Evolutionary conservation across 2,888 invertebrate genomes (phyloP), one percentile per base, ranked within the genome.

Genomic region (Ormyrus thymus): DNA sequence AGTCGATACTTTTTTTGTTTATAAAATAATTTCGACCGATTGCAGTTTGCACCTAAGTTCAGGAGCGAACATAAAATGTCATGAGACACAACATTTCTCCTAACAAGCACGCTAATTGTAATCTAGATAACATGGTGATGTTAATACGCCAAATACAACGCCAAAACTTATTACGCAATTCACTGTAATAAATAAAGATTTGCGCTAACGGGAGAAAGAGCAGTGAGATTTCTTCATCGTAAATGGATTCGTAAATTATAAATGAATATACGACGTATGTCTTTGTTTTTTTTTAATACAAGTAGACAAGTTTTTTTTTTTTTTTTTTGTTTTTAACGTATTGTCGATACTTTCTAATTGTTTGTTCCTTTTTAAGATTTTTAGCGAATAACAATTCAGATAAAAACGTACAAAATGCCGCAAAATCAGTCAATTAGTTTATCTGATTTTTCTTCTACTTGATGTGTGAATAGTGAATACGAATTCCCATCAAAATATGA

Each of bases 1-100:
- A 72, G 70, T 76, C 71, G 79, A 79, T 53, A 62, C 68, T 61
- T 45, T 53, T 51, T 51, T 58, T 74, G 56, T 13, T 65, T 65
- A 59, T 71, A 68, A 76, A 80, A 69, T 69, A 79, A 58, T 56
- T 69, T 76, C 76, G 79, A 79, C 72, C 68, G 56, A 13, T 51
- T 55, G 9, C 7, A 71, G 29, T 79, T 79, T 79, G 66, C 79
- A 76, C 61, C 72, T 69, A 76, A 76, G 66, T 75, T 75, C 70
- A n/a, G 61, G 70, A 79, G 65, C 75, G 15, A 73, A 79, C 64
- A 58, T 71, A 61, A 51, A 59, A 61, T 55, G 15, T 48, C n/a
- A 7, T 71, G 61, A 43, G 76, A 66, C 10, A 53, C 66, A 64
- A 65, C 48, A 51, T 45, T n/a, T 69, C 50, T 43, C n/a, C 56